Base-by-base conservation (phyloP, 2,888 invertebrate genomes). In the Resseliella maxima region DNA sequence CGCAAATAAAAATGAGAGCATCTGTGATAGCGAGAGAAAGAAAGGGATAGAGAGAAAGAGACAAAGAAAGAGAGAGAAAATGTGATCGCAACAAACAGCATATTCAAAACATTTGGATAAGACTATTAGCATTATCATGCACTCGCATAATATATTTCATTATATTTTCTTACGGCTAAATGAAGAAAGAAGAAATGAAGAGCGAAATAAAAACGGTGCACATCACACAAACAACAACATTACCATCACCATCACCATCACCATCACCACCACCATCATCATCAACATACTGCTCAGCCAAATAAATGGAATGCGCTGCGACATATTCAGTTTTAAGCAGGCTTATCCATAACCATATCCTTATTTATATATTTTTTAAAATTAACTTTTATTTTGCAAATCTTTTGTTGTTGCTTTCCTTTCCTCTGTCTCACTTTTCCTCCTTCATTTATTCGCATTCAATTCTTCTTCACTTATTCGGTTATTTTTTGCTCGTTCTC, bases 261-360 rank as follows among this genome's bases (percentile, higher is more conserved):
- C n/a, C n/a, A n/a, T n/a, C n/a, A n/a, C n/a, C n/a, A n/a, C n/a
- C n/a, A n/a, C n/a, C n/a, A n/a, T n/a, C n/a, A 41, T 15, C 46
- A 50, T 18, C 46, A 50, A 50, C 10, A 72, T 31, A 72, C 6
- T 72, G 72, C 35, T 72, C 72, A 72, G 72, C 72, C 72, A 72
- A 72, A 72, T 72, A 72, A 72, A 72, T 72, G 31, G 72, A 72
- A 72, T 72, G 72, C 35, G 72, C 72, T 72, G 72, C 72, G 72
- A 72, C 72, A 72, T 72, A 72, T 72, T 72, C 72, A 72, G 31
- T 72, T 31, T 72, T 72, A 72, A 72, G 72, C 72, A 72, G 72
- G 72, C 72, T 72, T 72, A 72, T 72, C 72, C 72, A 72, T 59
- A 72, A 72, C 72, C 72, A 72, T 72, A 72, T 72, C 72, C 72